Evolutionary conservation across 2,888 invertebrate genomes (phyloP), one percentile per base, ranked within the genome.

Genomic region (Anaspis maculata): DNA sequence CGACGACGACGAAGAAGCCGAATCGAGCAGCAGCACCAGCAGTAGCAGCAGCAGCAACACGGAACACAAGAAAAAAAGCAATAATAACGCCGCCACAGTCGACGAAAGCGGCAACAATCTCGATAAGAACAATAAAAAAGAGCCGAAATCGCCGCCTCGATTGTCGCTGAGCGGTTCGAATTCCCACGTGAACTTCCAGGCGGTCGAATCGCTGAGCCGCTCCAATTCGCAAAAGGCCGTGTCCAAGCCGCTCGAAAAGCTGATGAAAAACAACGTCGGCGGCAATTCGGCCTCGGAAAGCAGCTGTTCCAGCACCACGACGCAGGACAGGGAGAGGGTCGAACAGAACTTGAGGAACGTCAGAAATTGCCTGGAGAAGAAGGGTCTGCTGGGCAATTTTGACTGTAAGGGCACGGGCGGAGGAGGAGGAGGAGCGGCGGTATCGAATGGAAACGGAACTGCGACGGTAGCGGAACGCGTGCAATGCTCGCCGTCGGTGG

Each of bases 401-500:
- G n/a, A n/a, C n/a, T n/a, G n/a, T n/a, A n/a, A n/a, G n/a, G n/a
- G n/a, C n/a, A n/a, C n/a, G n/a, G n/a, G n/a, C n/a, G n/a, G n/a
- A n/a, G n/a, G n/a, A n/a, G n/a, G n/a, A n/a, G n/a, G n/a, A n/a
- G n/a, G n/a, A n/a, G n/a, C n/a, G n/a, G n/a, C n/a, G n/a, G n/a
- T n/a, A n/a, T n/a, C n/a, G n/a, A n/a, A n/a, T n/a, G n/a, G n/a
- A n/a, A n/a, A n/a, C n/a, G n/a, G n/a, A n/a, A n/a, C n/a, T n/a
- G n/a, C n/a, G n/a, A n/a, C n/a, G n/a, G n/a, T n/a, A n/a, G 26
- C 35, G 6, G 32, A 45, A n/a, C 41, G 45, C 14, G 44, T 49
- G 14, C 49, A 49, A 38, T 60, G 62, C 46, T 64, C 62, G 29
- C 60, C 58, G 12, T 46, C 52, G 10, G 51, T 60, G 4, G 65